Conservation (phyloP, 2,888 invertebrate species). For the Cerastis rubricosa region DNA sequence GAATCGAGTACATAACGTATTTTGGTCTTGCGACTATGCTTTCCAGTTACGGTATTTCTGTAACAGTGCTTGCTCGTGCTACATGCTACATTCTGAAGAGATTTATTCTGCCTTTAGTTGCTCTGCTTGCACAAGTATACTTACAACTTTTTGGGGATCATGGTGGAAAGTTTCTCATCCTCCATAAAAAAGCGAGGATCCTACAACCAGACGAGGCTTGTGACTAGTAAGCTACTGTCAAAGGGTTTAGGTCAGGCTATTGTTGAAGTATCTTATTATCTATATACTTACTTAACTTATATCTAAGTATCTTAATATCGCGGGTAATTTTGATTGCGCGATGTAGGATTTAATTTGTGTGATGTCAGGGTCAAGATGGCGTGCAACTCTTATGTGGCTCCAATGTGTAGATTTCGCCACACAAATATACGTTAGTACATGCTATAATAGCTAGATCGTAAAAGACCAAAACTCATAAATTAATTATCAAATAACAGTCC, state of each 20-base stretch:
- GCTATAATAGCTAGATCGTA: background rate
- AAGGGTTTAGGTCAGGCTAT: background rate
- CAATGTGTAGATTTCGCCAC: background rate
- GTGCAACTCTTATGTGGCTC: background rate
- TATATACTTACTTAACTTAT: no score
- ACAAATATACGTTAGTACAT: background rate
- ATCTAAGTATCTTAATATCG: background rate
- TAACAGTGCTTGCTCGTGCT: background rate
- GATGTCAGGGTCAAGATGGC: background rate
- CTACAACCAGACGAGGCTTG: background rate
- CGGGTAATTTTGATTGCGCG: background rate
- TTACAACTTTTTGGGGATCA: background rate
- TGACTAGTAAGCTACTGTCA: background rate
- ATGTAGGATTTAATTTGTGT: background rate
- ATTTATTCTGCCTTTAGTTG: background rate
- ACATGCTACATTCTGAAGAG: background rate
- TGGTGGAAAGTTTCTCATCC: background rate
- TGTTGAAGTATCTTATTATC: no score
- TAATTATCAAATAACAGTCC: background rate
- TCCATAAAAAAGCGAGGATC: background rate
- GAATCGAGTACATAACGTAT: background rate
- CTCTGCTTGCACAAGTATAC: background rate
- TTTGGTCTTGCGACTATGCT: background rate
- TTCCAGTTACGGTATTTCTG: background rate
- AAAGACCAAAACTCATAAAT: constrained; percentile 19